Base-by-base conservation (phyloP, 2,113 vertebrate genomes). In the Stomatorhinus ivindoensis region DNA sequence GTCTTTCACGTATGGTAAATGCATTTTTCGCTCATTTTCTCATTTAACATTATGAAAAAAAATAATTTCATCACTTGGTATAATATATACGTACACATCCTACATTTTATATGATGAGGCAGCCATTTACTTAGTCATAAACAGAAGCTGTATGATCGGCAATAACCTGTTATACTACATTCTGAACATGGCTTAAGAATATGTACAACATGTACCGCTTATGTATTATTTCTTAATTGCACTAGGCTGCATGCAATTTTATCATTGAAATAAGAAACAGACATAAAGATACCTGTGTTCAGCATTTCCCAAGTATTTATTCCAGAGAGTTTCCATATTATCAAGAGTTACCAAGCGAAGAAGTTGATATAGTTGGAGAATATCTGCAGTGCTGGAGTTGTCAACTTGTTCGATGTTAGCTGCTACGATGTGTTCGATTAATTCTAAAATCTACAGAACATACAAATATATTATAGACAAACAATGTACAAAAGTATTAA, bases 291-390 rank as follows among this genome's bases (percentile, higher is more conserved):
- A 95, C 96, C 96, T 95, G 31, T 96, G 7, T 21, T 94, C 93
- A 19, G 83, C 80, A 90, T 94, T 92, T 88, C 11, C 91, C 83
- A 90, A 89, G 84, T 94, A 89, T 0, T 96, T 93, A 69, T 91
- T 96, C 95, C 95, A 97, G 89, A 97, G 55, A 1, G 88, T 91
- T 4, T 95, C 94, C 0, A 97, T 88, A 84, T 76, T 87, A 24
- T 96, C 94, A 50, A 90, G 10, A 0, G 92, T 93, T 4, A 90
- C 65, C 15, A 83, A 42, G 46, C 94, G 93, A 31, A 96, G 92
- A 11, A 97, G 94, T 44, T 97, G 96, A 84, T 95, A 92, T 0
- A 97, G 91, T 82, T 96, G 92, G 42, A 97, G 89, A 47, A 94
- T 90, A 1, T 95, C 95, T 51, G 95, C 91, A 0, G 94, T 95